phyloP scores from a whole-genome alignment of 2,888 invertebrate genomes.

The Aquatica leii region DNA sequence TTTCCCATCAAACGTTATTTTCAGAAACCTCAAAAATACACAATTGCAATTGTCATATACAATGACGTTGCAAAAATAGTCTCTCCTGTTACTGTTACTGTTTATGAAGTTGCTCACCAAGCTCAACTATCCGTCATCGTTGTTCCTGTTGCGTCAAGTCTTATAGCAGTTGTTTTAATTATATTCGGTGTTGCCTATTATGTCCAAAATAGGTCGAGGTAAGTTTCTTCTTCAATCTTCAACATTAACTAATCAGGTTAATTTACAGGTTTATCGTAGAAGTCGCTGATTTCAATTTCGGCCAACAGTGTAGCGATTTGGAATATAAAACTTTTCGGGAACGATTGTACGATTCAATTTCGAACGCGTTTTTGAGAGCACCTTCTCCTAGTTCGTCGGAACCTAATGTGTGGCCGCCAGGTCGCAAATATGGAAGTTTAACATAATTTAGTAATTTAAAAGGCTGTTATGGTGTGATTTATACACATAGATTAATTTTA shows the following conservation, averaged over 20 bases:
- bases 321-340: slow-evolving; percentile 89
- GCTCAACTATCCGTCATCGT: slow-evolving; percentile 88
- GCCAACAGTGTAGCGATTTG: slow-evolving; percentile 78
- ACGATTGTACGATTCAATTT: slow-evolving; percentile 80
- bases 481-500: slow-evolving; percentile 5
- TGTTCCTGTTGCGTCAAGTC: slow-evolving; percentile 83
- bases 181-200: slow-evolving; percentile 90
- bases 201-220: slow-evolving; percentile 82
- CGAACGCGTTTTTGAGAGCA: slow-evolving; percentile 64
- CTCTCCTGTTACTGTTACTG: slow-evolving; percentile 77
- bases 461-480: slow-evolving; percentile 29
- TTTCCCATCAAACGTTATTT: slow-evolving; percentile 75
- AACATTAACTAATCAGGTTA: background rate
- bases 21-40: slow-evolving; percentile 73
- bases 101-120: slow-evolving; percentile 86
- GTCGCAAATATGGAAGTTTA: slow-evolving; percentile 67
- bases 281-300: slow-evolving; percentile 92
- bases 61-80: slow-evolving; percentile 78
- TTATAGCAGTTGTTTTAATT: slow-evolving; percentile 82
- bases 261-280: slow-evolving; percentile 75
- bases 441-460: slow-evolving; percentile 21
- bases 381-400: slow-evolving; percentile 52
- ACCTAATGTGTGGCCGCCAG: slow-evolving; percentile 57
- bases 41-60: slow-evolving; percentile 78
- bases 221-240: slow-evolving; percentile 35